Evolutionary conservation across 2,113 vertebrate species (phyloP).

Genomic region (Phaethon lepturus): DNA sequence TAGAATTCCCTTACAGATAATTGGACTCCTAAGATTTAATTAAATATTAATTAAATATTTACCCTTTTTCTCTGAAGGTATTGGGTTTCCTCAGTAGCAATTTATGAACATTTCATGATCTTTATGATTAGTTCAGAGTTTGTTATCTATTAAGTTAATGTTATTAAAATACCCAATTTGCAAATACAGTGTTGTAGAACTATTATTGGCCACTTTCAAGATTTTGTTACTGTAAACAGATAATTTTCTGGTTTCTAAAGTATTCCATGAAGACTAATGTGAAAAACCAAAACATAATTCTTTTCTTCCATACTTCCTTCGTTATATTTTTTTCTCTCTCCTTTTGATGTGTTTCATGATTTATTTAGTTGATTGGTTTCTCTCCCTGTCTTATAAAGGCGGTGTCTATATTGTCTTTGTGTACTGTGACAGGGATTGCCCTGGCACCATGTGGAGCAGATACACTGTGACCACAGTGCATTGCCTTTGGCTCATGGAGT

Average conservation of each 20-base stretch:
- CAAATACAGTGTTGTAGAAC: neutral
- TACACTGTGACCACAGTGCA: neutral
- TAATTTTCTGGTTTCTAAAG: neutral
- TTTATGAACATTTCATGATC: neutral
- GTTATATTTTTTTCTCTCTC: neutral
- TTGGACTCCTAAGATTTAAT: constrained; percentile 30
- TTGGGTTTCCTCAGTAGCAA: constrained; percentile 3
- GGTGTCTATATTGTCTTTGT: neutral
- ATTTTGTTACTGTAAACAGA: neutral
- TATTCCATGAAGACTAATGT: neutral
- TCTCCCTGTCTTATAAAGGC: neutral
- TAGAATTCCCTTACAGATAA: constrained; percentile 5
- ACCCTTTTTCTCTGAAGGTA: neutral
- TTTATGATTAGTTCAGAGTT: constrained; percentile 11
- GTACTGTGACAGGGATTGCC: neutral
- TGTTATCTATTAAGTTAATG: neutral
- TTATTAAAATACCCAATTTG: neutral
- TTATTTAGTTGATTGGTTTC: neutral
- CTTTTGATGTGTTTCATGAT: neutral
- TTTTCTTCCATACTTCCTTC: neutral
- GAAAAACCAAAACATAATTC: neutral
- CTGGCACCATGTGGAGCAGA: neutral
- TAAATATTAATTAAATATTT: constrained; percentile 27
- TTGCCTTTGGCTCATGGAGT: neutral
- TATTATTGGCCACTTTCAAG: neutral